Base-by-base conservation (phyloP, 2,113 vertebrate genomes). In the Suncus etruscus region DNA sequence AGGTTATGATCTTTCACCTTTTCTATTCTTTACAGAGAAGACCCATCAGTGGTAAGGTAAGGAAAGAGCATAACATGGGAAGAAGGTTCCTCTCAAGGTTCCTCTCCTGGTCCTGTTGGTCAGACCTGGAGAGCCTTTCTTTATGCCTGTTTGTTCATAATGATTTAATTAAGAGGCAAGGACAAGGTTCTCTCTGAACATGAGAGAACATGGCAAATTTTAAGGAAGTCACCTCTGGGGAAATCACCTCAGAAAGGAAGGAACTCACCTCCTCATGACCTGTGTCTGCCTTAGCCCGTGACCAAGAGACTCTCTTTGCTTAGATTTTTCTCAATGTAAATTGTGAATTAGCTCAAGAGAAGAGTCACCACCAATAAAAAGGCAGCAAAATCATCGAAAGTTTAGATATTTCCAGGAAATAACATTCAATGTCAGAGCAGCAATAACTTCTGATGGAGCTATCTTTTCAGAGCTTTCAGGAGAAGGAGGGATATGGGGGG, bases 211-310 rank as follows among this genome's bases (percentile, higher is more conserved):
- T 11, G 25, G n/a, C 47, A 32, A n/a, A 11, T 22, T 31, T 24
- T 29, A 24, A 63, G 3, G 27, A 1, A 11, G 32, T 39, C 18
- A 27, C 50, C 11, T 73, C 16, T 3, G 2, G 27, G 48, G 2
- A 47, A 79, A n/a, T 87, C 75, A 54, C 32, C 72, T 95, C 48
- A 54, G 39, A 75, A 51, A 16, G 29, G 54, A 89, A 82, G 74
- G 6, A 51, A 29, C 31, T 27, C 79, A 6, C 47, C 11, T 29
- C 74, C 29, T 11, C 15, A 20, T 18, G 68, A 11, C 31, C 4
- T 15, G 45, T 29, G 31, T 32, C 18, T 50, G 87, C 16, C 20
- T 18, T 14, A 25, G 27, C 32, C 47, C 2, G 0, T 0, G 3
- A 66, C 39, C 25, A 39, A 4, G 47, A 80, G 27, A 7, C 22